Percentiles rank a stretch among this genome's conserved stretches.
These are phyloP conservation scores for Scaptomyza polygonia DNA, from an alignment of 2,888 invertebrate species.

Conservation along the genomic window DNA sequence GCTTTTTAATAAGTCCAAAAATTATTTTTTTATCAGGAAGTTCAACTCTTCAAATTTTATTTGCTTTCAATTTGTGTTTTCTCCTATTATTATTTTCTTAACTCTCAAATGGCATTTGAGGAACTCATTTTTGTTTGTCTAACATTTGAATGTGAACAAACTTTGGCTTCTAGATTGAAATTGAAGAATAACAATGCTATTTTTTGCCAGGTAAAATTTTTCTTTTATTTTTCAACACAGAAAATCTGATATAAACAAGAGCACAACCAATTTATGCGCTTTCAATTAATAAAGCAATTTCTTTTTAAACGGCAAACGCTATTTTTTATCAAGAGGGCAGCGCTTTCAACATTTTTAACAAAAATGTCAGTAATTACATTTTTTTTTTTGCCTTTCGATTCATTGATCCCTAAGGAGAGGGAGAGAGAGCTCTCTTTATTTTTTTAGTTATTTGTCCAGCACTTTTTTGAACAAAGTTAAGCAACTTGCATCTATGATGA, in stretches of 20 bases:
- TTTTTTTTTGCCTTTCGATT: background rate
- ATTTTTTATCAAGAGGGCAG: background rate
- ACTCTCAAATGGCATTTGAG: background rate
- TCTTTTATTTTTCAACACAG: background rate
- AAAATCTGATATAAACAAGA: background rate
- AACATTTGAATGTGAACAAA: conserved; percentile 3
- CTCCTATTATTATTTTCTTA: background rate
- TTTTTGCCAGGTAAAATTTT: background rate
- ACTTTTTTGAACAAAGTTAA: background rate
- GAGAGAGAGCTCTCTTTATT: background rate
- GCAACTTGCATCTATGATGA: background rate
- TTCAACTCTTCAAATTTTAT: background rate
- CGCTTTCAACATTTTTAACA: background rate
- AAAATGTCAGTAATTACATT: background rate
- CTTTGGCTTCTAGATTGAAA: background rate
- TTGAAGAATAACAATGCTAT: background rate
- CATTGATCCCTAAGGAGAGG: background rate
- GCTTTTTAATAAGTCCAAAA: too few relatives aligned
- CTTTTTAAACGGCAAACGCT: background rate
- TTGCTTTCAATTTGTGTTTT: conserved; percentile 14
- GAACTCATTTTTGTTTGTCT: background rate
- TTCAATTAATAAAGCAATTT: background rate
- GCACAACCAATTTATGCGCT: background rate
- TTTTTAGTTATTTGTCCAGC: background rate
- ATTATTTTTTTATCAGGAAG: background rate